Evolutionary conservation across 2,113 vertebrate species (phyloP), one percentile per base, ranked within the genome.

Genomic region (Ifrita kowaldi): DNA sequence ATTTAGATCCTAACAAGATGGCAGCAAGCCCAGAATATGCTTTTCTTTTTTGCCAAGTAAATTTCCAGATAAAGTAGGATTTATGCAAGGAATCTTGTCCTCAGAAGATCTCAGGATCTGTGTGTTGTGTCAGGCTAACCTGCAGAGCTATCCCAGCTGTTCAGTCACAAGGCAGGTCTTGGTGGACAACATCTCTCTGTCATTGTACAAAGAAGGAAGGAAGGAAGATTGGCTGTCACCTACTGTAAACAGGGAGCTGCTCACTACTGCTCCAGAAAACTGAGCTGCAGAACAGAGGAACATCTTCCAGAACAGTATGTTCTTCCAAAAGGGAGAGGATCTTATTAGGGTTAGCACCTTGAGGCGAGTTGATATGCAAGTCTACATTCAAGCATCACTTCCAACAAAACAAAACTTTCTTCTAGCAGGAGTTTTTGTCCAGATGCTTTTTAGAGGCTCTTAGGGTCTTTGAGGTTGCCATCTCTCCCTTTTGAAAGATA

Each of bases 1-100:
- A 78, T 82, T 91, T 85, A 93, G 74, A 85, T 87, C 67, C 67
- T 88, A 44, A 71, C 56, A 79, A 93, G 82, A 60, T 90, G 90
- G 92, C 94, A 97, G 87, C 70, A 60, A 93, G 90, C 90, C 93
- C 93, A 93, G 92, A 79, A 94, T 90, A 30, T 56, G 57, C 30
- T 82, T 47, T 94, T 75, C 77, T 67, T 32, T 89, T 82, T 84
- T 87, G 78, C 57, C 92, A 90, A 46, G 35, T 90, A 28, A 37
- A 73, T 87, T 93, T 71, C 65, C 57, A 75, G 82, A 79, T 68
- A 56, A 93, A 79, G 27, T 62, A 46, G 88, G 73, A 87, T 79
- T 88, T 88, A 96, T 76, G 71, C 68, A 90, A 92, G 89, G 75
- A 92, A 88, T 86, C 37, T 83, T 76, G 41, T 94, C 76, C 83